Base-by-base conservation (phyloP, 2,113 vertebrate genomes). In the Pao palembangensis region DNA sequence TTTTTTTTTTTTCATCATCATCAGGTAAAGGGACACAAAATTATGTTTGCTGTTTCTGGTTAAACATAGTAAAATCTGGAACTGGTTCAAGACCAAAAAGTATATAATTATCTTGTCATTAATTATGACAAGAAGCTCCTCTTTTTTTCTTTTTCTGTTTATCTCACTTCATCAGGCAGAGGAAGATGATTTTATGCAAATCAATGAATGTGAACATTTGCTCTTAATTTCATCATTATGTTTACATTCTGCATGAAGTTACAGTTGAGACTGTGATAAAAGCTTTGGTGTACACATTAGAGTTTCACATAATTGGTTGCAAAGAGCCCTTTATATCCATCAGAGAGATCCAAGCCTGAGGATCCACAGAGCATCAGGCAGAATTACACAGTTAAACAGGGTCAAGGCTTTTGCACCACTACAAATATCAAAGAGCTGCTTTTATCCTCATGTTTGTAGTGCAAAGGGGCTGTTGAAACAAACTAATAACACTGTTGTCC, bases 231-330 rank as follows among this genome's bases (percentile, higher is more conserved):
- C 73, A 64, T 86, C 79, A 79, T 60, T 21, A 58, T 16, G 15
- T 44, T 58, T 44, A 20, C 20, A 10, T 42, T 56, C 60, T 64
- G 55, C 50, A 55, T 4, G 7, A 38, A 71, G 50, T 63, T 63
- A 47, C 51, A 66, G 52, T 50, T 3, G 49, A 74, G 55, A 34
- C 28, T 16, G 52, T 4, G 62, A 84, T 82, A 75, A 80, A 71
- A 82, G 72, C 55, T 18, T 12, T 20, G 43, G 23, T 65, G 51
- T 53, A 55, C 43, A 58, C 59, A 67, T 20, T 56, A 54, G 48
- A 53, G 61, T 75, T 78, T 55, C 21, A 38, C 34, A 63, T 81
- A 81, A 83, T 78, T 81, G 76, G 76, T 78, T 83, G 80, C 76
- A 78, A 70, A 69, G 55, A 76, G 73, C 69, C 34, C 34, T 38